Evolutionary conservation across 2,797 vertebrate genomes (phyloP), one percentile per base, ranked within the genome.

Genomic region (Uromys caudimaculatus): DNA sequence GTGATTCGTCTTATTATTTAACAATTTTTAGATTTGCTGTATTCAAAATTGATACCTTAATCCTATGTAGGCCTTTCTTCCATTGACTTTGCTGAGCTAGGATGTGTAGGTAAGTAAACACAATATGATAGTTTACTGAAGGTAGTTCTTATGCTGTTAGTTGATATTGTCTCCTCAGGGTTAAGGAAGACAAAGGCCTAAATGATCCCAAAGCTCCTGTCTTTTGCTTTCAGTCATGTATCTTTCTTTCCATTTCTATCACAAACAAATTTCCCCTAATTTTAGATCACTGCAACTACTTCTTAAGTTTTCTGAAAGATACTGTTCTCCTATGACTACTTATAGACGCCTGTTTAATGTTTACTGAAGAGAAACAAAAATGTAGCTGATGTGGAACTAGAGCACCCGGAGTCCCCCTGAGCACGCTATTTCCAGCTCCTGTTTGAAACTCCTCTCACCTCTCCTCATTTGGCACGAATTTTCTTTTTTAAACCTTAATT

Each of bases 1-100:
- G 76, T 87, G 21, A 87, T 77, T 95, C 47, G 16, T 60, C 94
- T 98, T 93, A 76, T 90, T 41, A 54, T 78, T 93, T 94, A 95
- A 92, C 21, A 79, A 6, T 96, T 81, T 90, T 96, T 35, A 95
- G 32, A 54, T 94, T 93, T 96, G 1, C 11, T 41, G 0, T 94
- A 52, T 73, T 92, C 11, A 14, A 82, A 62, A 94, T 58, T 58
- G 54, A 13, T 95, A n/a, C 84, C 62, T 44, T 89, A 50, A 64
- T 91, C 58, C 92, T 76, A 92, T 67, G 62, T 16, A 83, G 54
- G 9, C n/a, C 54, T 96, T 94, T 83, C 14, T 52, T 94, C 81
- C 27, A 60, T 64, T 85, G 44, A 56, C 5, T 95, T 93, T 97
- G 35, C 52, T 69, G 3, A 90, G 64, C 13, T 89, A 84, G 91